A percentile compares a stretch with the other conserved stretches of the same genome.
Evolutionary conservation across 1,140 invertebrate species (phyloP).

Genomic region (Cylas formicarius): DNA sequence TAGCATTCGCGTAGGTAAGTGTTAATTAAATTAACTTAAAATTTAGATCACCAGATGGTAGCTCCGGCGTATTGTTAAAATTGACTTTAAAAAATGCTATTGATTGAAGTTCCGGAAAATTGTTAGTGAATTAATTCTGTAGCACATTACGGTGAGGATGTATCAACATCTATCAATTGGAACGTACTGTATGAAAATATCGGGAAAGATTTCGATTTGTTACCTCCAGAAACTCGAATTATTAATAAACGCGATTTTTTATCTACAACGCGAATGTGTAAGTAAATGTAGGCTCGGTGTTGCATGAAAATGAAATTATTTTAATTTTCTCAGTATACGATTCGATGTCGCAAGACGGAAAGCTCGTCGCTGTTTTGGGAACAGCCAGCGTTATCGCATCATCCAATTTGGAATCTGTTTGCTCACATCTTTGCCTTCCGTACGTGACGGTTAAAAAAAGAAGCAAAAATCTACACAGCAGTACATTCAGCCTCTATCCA

Average conservation of each 20-base stretch:
- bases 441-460: constrained; percentile 62
- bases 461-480: constrained; percentile 41
- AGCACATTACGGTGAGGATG: constrained; percentile 12
- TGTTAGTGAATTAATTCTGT: constrained; percentile 14
- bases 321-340: constrained; percentile 50
- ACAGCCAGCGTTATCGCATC: constrained; percentile 54
- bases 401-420: constrained; percentile 61
- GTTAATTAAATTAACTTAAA: neutral
- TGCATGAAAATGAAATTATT: too few species aligned
- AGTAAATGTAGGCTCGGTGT: constrained; percentile 1
- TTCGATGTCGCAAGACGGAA: constrained; percentile 44
- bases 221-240: neutral
- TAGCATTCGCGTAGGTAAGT: constrained; percentile 11
- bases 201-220: constrained; percentile 7
- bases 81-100: neutral
- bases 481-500: constrained; percentile 64
- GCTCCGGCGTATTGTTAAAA: neutral
- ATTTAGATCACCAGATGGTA: neutral
- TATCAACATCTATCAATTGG: constrained; percentile 7
- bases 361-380: constrained; percentile 70
- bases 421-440: constrained; percentile 62
- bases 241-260: constrained; percentile 8
- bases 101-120: neutral
- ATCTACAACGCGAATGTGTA: constrained; percentile 9
- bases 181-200: constrained; percentile 7